Base-by-base conservation (phyloP, 2,113 vertebrate genomes). In the Oceanites oceanicus region DNA sequence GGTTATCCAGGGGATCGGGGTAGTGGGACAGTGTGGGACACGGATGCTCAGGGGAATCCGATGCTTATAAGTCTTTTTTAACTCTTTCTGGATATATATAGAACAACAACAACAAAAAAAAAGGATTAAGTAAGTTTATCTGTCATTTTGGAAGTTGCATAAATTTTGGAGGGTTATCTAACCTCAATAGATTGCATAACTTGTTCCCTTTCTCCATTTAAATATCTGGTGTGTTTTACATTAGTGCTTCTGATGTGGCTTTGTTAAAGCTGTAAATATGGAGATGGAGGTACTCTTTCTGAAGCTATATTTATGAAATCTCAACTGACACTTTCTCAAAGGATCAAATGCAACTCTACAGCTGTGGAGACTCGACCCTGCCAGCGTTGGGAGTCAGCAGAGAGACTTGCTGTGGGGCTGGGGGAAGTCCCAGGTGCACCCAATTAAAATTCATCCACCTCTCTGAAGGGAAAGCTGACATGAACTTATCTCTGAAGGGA, bases 371-470 rank as follows among this genome's bases (percentile, higher is more conserved):
- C 36, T 27, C 3, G 38, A 94, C 77, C 88, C 67, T 95, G 50
- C 40, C 71, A 67, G 59, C 86, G 71, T 1, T 86, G 67, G 71
- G 92, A 94, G 71, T 66, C 63, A 96, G 38, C 29, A 45, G 65
- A 65, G 32, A 77, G 63, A 59, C 29, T 90, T 5, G 4, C 36
- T 81, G 58, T 3, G 32, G 67, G 80, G 44, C 66, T 82, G 22
- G 20, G 15, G 49, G n/a, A 92, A 92, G n/a, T 96, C 96, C 90
- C 96, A 90, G 42, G 30, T 83, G 95, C 30, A 88, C 42, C 50
- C 55, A 86, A 88, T 96, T 96, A 93, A 94, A 96, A 96, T 86
- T 93, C 92, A 88, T 36, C 63, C 67, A 67, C 55, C 20, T 86
- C 88, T 95, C 93, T 18, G 15, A 90, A 90, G 96, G 85, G 81